Evolutionary conservation across 2,113 vertebrate genomes (phyloP).

Genomic region (Amia ocellicauda): DNA sequence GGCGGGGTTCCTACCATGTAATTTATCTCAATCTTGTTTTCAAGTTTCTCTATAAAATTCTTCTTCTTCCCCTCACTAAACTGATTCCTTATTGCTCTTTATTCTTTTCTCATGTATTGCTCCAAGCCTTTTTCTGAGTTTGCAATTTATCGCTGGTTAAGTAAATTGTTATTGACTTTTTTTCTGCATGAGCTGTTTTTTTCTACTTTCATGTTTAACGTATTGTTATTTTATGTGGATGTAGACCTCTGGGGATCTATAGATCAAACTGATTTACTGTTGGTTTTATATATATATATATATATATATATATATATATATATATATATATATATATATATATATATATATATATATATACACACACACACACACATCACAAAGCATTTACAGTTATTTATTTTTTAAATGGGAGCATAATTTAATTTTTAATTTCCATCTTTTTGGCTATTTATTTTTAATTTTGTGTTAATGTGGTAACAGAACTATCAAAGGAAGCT

Average conservation of each 20-base stretch:
- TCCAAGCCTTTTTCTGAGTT: slow-evolving; percentile 31
- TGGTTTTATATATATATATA: not conserved
- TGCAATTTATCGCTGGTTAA: slow-evolving; percentile 58
- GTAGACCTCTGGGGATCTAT: not conserved
- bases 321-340: too few species aligned
- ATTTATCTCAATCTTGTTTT: slow-evolving; percentile 14
- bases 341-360: too few species aligned
- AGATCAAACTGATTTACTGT: not conserved
- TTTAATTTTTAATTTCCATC: too few species aligned
- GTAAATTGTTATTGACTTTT: slow-evolving; percentile 64
- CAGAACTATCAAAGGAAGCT: too few species aligned
- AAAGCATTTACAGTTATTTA: too few species aligned
- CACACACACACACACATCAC: too few species aligned
- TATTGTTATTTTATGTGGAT: slow-evolving; percentile 2
- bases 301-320: too few species aligned
- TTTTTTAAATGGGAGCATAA: too few species aligned
- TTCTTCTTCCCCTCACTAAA: not conserved
- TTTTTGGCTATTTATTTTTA: too few species aligned
- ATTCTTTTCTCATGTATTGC: slow-evolving; percentile 32
- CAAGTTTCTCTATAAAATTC: not conserved
- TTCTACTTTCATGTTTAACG: slow-evolving; percentile 26
- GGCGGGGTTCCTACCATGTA: not conserved
- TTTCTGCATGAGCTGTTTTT: slow-evolving; percentile 59
- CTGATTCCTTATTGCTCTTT: slow-evolving; percentile 7
- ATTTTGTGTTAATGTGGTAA: too few species aligned